phyloP scores from a whole-genome alignment of 2,888 invertebrate genomes.

The Sinhomidia bicolor region DNA sequence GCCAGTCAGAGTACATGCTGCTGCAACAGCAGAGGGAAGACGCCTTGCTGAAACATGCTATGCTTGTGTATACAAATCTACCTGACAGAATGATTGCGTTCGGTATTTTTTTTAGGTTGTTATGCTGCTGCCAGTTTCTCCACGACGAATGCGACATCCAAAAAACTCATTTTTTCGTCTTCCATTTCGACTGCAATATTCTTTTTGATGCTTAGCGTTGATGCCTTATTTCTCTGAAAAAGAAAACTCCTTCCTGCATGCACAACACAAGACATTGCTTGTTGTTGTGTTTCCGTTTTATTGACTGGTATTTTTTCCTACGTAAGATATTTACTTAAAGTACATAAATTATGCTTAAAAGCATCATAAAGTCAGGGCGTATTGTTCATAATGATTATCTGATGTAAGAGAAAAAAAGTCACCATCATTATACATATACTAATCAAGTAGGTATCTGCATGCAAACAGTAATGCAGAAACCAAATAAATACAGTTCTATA shows the following conservation, averaged over 20 bases:
- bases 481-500: too few species aligned
- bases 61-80: not conserved
- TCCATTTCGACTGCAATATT: not conserved
- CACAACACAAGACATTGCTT: not conserved
- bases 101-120: not conserved
- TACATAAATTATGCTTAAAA: constrained; percentile 42
- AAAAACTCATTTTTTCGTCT: not conserved
- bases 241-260: not conserved
- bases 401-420: not conserved
- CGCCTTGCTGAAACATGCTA: not conserved
- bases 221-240: not conserved
- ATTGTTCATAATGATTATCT: constrained; percentile 17
- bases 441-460: not conserved
- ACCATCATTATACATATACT: not conserved
- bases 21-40: not conserved
- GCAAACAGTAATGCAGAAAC: not conserved
- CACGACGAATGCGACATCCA: not conserved
- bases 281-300: not conserved
- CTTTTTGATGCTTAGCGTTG: not conserved
- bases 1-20: not conserved
- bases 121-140: not conserved
- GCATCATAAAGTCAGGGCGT: constrained; percentile 33
- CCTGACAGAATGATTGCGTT: not conserved
- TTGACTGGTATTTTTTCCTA: not conserved
- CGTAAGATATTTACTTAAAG: not conserved